Percentiles rank a stretch among this genome's conserved stretches.
These are phyloP conservation scores for Prunella fulvescens DNA, from an alignment of 2,113 vertebrate species.

Conservation along the genomic window DNA sequence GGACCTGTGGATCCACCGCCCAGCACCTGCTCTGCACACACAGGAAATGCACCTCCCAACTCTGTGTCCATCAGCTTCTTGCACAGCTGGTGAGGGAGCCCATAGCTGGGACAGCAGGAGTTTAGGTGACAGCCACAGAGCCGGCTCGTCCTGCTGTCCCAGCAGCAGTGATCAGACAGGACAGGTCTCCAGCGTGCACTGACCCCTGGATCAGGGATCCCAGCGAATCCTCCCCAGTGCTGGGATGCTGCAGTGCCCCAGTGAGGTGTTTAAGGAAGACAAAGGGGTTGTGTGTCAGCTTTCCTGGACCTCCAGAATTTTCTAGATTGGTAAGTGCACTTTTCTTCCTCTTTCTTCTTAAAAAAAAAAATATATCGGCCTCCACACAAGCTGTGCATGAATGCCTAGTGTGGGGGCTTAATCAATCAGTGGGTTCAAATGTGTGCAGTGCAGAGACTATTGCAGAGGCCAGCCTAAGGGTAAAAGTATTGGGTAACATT, in stretches of 20 bases:
- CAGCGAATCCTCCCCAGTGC: fast-evolving
- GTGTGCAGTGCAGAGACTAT: background rate
- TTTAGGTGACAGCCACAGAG: background rate
- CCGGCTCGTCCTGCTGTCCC: fast-evolving
- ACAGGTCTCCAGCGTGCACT: background rate
- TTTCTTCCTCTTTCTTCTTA: background rate
- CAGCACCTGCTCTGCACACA: background rate
- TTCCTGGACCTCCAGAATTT: background rate
- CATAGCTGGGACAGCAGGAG: background rate
- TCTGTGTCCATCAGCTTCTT: background rate
- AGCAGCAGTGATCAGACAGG: fast-evolving
- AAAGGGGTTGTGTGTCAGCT: background rate
- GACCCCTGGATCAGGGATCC: background rate
- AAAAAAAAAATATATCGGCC: background rate
- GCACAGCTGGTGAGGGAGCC: background rate
- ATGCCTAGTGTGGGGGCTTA: background rate
- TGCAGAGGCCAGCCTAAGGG: background rate
- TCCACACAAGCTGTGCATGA: background rate
- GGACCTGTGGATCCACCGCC: background rate
- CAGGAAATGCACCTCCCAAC: background rate
- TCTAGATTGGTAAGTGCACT: background rate
- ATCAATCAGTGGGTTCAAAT: background rate
- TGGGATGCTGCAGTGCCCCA: fast-evolving
- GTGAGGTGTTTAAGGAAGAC: background rate
- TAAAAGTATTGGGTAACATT: background rate